These are phyloP conservation scores for Eulemur rufifrons DNA, from an alignment of 2,113 vertebrate species.

Conservation along the genomic window DNA sequence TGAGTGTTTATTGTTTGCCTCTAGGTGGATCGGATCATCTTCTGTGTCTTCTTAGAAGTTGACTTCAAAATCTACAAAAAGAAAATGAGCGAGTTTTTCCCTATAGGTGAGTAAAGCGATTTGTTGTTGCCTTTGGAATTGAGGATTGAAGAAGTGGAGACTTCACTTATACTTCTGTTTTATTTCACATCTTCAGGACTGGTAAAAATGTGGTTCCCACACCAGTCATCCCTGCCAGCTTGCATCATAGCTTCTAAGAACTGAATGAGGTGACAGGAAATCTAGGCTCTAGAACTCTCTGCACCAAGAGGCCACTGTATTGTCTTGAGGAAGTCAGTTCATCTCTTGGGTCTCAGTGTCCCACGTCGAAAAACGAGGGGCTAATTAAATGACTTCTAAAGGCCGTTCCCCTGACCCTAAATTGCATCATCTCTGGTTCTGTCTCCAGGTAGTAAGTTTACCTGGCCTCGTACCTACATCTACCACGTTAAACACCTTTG, in stretches of 20 bases:
- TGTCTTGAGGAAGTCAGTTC: background rate
- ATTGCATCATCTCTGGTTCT: background rate
- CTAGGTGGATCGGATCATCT: constrained; percentile 97
- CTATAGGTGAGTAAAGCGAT: constrained; percentile 86
- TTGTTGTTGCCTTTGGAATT: constrained; percentile 21
- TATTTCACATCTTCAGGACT: background rate
- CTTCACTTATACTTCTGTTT: background rate
- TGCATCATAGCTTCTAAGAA: background rate
- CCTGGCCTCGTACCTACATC: background rate
- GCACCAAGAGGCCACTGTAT: background rate
- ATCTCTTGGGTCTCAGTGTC: background rate
- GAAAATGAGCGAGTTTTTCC: constrained; percentile 94
- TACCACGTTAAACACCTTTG: background rate
- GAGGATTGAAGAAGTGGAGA: background rate
- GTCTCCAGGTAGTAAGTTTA: background rate
- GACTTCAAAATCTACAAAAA: constrained; percentile 98
- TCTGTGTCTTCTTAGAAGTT: constrained; percentile 98
- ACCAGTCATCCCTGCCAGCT: background rate
- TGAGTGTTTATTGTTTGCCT: constrained; percentile 77
- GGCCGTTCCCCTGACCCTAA: background rate
- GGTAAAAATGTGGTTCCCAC: background rate
- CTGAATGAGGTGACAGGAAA: background rate
- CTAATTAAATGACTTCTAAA: background rate
- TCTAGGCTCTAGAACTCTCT: too few species aligned
- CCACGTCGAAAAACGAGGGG: background rate